phyloP scores from a whole-genome alignment of 2,888 invertebrate genomes.

The Drosophila nr. fundita region DNA sequence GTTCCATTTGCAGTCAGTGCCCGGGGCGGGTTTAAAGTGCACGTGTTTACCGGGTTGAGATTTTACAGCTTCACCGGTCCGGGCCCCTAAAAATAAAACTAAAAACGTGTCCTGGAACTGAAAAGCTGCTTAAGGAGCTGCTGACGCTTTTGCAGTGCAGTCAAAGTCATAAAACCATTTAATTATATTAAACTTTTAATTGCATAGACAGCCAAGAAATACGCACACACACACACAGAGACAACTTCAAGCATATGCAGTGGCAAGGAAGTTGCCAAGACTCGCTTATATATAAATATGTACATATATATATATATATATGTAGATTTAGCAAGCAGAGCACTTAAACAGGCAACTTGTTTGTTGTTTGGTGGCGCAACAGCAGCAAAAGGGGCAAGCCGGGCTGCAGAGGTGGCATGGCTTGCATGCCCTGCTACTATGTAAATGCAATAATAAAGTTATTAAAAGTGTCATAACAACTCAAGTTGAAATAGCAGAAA shows the following conservation, averaged over 20 bases:
- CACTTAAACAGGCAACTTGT: constrained; percentile 62
- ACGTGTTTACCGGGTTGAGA: constrained; percentile 59
- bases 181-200: constrained; percentile 84
- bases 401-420: constrained; percentile 11
- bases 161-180: constrained; percentile 82
- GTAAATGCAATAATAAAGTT: constrained; percentile 84
- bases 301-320: neutral
- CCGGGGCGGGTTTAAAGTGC: constrained; percentile 58
- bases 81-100: constrained; percentile 3
- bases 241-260: constrained; percentile 68
- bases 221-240: constrained; percentile 36
- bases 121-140: constrained; percentile 48
- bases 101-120: constrained; percentile 54
- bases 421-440: constrained; percentile 66
- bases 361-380: constrained; percentile 42
- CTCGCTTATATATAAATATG: constrained; percentile 9
- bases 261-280: constrained; percentile 33
- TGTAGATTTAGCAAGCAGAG: constrained; percentile 15
- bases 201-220: constrained; percentile 75
- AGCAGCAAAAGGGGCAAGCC: neutral
- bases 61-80: constrained; percentile 44
- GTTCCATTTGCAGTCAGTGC: constrained; percentile 46
- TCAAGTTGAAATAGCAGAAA: constrained; percentile 78
- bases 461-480: constrained; percentile 85
- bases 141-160: constrained; percentile 52